phyloP scores from a whole-genome alignment of 2,888 invertebrate genomes.

The Mythimna vitellina region DNA sequence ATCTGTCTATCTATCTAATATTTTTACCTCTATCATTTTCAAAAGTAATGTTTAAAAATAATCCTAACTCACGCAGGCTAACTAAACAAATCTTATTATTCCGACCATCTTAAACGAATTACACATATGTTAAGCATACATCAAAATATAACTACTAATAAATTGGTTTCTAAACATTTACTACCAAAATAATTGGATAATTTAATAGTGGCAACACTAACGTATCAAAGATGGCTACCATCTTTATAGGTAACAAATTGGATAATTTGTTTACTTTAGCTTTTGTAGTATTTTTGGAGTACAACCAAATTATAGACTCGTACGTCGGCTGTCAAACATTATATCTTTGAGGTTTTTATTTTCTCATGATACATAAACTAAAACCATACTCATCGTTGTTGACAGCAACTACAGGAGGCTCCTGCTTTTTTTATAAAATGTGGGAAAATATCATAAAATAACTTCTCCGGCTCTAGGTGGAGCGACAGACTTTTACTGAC shows the following conservation, averaged over 20 bases:
- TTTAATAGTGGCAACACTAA: slow-evolving; percentile 42
- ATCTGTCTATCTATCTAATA: too few relatives aligned
- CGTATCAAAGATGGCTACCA: slow-evolving; percentile 29
- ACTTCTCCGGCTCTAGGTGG: too few relatives aligned
- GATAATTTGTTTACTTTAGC: slow-evolving; percentile 44
- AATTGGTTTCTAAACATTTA: slow-evolving; percentile 29
- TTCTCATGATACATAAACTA: too few relatives aligned
- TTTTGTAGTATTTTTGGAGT: slow-evolving; percentile 34
- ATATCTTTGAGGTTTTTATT: too few relatives aligned
- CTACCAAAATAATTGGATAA: slow-evolving; percentile 40
- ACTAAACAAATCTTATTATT: slow-evolving; percentile 13
- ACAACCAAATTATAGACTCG: slow-evolving; percentile 2
- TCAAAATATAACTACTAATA: slow-evolving; percentile 35
- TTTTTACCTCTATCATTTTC: too few relatives aligned
- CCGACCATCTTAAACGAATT: background rate
- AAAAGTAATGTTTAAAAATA: background rate
- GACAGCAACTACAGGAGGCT: too few relatives aligned
- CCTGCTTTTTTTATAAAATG: too few relatives aligned
- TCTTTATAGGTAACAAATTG: slow-evolving; percentile 39
- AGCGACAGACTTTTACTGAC: too few relatives aligned
- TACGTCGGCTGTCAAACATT: too few relatives aligned
- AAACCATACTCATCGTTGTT: too few relatives aligned
- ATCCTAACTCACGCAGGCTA: background rate
- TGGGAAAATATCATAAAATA: too few relatives aligned
- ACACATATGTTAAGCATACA: slow-evolving; percentile 17